Evolutionary conservation across 1,140 invertebrate species (phyloP), one percentile per base, ranked within the genome.

Genomic region (Zaprionus camerounensis): DNA sequence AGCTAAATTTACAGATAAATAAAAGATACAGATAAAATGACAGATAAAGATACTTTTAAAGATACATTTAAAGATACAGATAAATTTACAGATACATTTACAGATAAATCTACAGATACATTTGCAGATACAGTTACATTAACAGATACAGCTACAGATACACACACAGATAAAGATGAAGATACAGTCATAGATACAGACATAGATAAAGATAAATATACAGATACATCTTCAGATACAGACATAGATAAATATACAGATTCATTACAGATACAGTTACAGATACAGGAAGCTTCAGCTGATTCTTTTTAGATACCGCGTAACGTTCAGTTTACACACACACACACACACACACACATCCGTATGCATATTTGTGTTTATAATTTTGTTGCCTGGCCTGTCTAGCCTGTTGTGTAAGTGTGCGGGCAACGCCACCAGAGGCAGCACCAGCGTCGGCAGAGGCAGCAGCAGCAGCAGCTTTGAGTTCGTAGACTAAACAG

Each of bases 401-500:
- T 71, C 61, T 64, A 71, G 69, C 36, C 55, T 76, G 68, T 76
- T 76, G 73, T 76, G 69, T 76, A 76, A 76, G 73, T 76, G 73
- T 65, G 68, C 73, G 68, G 44, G 36, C 65, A 67, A 17, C 53
- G 26, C 17, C 51, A 22, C 22, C 46, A 63, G 68, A 17, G 11
- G 22, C 22, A 22, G 17, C 15, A 7, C 34, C 57, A 17, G 34
- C 56, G 31, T 34, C 31, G 11, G 38, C 22, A 24, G 20, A 6
- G 5, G 57, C 38, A 44, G 59, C 24, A 57, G 71, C 76, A 57
- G 66, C 69, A 75, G 71, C 51, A 83, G 81, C 78, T 83, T 78
- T 69, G 71, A 73, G 74, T 67, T 78, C 71, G 70, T 82, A 78
- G 78, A 78, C 80, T 66, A 73, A 82, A 74, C 63, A 82, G 81